Conservation (phyloP, 2,113 vertebrate species). For the Myotis yumanensis region DNA sequence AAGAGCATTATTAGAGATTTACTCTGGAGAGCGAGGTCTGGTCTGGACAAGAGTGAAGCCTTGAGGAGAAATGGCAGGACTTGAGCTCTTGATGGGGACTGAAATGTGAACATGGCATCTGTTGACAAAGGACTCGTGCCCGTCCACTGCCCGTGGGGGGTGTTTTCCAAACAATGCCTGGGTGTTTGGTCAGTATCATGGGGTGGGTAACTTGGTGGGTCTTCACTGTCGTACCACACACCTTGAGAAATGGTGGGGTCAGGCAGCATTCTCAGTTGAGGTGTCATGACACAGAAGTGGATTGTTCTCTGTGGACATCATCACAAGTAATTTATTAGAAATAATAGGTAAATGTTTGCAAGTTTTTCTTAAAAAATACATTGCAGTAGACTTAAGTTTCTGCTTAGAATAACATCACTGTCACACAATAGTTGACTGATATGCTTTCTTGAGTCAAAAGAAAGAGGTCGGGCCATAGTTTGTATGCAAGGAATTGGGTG, state of each 20-base stretch:
- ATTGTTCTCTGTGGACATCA: background rate
- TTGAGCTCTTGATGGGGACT: background rate
- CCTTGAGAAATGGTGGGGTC: background rate
- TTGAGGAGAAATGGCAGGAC: background rate
- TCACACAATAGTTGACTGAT: background rate
- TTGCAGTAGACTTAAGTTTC: background rate
- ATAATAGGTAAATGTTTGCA: background rate
- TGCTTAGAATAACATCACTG: background rate
- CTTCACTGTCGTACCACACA: background rate
- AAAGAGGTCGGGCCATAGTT: background rate
- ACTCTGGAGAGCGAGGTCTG: background rate
- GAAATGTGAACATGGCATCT: background rate
- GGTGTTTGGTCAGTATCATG: background rate
- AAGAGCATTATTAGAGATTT: background rate
- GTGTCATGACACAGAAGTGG: background rate
- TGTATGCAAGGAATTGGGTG: background rate
- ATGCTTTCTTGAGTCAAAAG: background rate
- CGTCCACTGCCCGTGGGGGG: background rate
- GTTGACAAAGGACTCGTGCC: background rate
- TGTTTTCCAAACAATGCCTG: background rate
- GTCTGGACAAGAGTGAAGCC: background rate
- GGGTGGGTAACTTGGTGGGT: background rate
- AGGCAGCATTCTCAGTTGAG: background rate
- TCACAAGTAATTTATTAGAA: background rate
- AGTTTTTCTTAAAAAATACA: background rate